These are phyloP conservation scores for Hucho hucho DNA, from an alignment of 2,113 vertebrate species.

Conservation along the genomic window DNA sequence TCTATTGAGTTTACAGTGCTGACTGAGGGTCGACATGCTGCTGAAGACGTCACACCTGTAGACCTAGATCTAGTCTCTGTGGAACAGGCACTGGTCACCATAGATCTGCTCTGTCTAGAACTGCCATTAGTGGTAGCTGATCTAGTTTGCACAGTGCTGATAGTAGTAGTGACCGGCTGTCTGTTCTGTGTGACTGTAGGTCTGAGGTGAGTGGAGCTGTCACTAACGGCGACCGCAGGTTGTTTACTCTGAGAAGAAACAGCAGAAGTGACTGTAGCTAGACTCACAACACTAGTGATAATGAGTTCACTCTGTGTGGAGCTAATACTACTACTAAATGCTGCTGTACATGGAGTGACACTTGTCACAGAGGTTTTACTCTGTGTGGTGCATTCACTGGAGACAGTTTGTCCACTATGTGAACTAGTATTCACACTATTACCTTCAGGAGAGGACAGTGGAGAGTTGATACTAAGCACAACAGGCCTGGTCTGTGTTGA, in stretches of 20 bases:
- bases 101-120: conserved; percentile 43
- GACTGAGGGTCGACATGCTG: conserved; percentile 27
- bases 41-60: conserved; percentile 19
- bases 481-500: not conserved
- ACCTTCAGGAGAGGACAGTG: conserved; percentile 22
- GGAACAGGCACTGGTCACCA: conserved; percentile 26
- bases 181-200: conserved; percentile 40
- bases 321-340: conserved; percentile 5
- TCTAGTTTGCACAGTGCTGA: conserved; percentile 39
- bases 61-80: conserved; percentile 12
- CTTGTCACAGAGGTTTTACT: conserved; percentile 29
- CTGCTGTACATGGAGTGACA: conserved; percentile 23
- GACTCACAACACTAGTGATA: no score
- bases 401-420: not conserved
- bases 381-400: conserved; percentile 15
- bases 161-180: conserved; percentile 12
- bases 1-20: conserved; percentile 30
- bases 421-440: no score
- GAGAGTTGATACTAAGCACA: conserved; percentile 14
- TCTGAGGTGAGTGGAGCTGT: conserved; percentile 36
- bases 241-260: conserved; percentile 38
- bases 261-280: conserved; percentile 18
- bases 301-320: conserved; percentile 33
- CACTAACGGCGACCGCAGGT: conserved; percentile 17
- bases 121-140: conserved; percentile 19